Conservation (phyloP, 2,888 invertebrate species). For the Epirrhoe alternata region DNA sequence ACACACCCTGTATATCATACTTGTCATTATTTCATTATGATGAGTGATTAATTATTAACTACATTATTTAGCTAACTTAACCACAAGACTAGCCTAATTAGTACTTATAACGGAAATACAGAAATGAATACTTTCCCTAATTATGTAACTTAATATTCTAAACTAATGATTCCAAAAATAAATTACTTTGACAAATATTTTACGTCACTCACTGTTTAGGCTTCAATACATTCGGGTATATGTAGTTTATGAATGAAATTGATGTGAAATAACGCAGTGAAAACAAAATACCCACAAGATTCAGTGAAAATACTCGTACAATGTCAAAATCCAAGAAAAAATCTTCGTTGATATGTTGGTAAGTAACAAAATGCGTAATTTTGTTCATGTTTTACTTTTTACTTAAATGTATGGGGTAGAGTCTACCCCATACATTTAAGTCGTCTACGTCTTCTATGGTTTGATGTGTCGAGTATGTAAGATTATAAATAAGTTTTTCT, state of each 20-base stretch:
- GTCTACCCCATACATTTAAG: too few relatives aligned
- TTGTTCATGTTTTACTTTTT: too few relatives aligned
- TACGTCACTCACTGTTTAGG: not conserved
- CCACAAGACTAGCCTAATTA: not conserved
- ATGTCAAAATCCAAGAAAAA: slow-evolving; percentile 60
- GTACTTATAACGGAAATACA: not conserved
- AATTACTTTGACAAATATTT: not conserved
- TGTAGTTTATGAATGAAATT: not conserved
- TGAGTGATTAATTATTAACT: too few relatives aligned
- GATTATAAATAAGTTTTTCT: too few relatives aligned
- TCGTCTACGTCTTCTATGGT: too few relatives aligned
- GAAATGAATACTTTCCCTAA: slow-evolving; percentile 8
- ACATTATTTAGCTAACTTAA: too few relatives aligned
- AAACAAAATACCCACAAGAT: too few relatives aligned
- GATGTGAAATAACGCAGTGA: not conserved
- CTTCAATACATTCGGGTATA: not conserved
- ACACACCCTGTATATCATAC: too few relatives aligned
- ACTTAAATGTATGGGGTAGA: too few relatives aligned
- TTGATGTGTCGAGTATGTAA: too few relatives aligned
- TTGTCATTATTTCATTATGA: too few relatives aligned
- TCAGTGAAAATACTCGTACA: slow-evolving; percentile 15
- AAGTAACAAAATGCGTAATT: slow-evolving; percentile 45
- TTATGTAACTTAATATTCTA: slow-evolving; percentile 10
- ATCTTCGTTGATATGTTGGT: slow-evolving; percentile 66
- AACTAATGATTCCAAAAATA: slow-evolving; percentile 23